phyloP scores from a whole-genome alignment of 2,113 vertebrate genomes.

The Sebastes schlegelii region DNA sequence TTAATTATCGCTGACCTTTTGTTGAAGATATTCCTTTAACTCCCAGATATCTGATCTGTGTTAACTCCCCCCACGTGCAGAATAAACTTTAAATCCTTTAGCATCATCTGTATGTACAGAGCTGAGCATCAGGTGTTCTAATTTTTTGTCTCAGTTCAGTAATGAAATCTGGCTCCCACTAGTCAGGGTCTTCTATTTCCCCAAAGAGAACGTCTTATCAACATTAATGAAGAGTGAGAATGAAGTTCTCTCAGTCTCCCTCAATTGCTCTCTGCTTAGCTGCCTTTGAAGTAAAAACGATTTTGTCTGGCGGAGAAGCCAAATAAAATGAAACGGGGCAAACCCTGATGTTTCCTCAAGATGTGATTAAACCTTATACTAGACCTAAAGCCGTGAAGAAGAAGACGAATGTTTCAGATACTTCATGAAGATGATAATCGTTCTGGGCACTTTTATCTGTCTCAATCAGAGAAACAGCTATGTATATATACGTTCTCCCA shows the following conservation, averaged over 20 bases:
- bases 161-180: slow-evolving; percentile 47
- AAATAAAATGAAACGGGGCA: slow-evolving; percentile 38
- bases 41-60: background rate
- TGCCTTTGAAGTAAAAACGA: slow-evolving; percentile 55
- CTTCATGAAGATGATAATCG: slow-evolving; percentile 20
- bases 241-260: slow-evolving; percentile 24
- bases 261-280: slow-evolving; percentile 17
- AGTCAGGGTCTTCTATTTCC: slow-evolving; percentile 30
- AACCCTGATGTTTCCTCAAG: slow-evolving; percentile 25
- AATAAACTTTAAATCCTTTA: background rate
- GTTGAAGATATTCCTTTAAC: background rate
- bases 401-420: slow-evolving; percentile 10
- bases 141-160: slow-evolving; percentile 30
- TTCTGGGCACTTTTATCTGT: slow-evolving; percentile 32
- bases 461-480: slow-evolving; percentile 3
- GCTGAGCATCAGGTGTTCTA: slow-evolving; percentile 30
- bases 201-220: slow-evolving; percentile 38
- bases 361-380: slow-evolving; percentile 37
- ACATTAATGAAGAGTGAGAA: slow-evolving; percentile 48
- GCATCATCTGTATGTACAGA: slow-evolving; percentile 10
- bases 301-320: slow-evolving; percentile 9
- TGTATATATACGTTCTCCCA: background rate
- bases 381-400: slow-evolving; percentile 18
- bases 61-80: background rate
- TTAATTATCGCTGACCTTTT: background rate